Percentiles rank a stretch among this genome's conserved stretches.
Conservation (phyloP, 2,888 invertebrate genomes). For the Ametastegia equiseti region DNA sequence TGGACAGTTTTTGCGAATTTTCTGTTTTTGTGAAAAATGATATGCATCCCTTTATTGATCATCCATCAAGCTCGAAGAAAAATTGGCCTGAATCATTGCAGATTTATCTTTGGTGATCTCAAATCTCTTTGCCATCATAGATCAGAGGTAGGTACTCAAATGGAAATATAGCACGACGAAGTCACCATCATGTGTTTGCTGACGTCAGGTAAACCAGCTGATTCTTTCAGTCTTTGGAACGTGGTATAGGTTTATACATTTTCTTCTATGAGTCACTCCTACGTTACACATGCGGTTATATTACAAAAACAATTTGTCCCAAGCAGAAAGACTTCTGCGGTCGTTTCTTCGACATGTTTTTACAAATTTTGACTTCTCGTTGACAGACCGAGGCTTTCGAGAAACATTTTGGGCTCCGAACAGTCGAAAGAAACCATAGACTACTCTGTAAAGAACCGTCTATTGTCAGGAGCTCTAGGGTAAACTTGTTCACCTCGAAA, state of each 20-base stretch:
- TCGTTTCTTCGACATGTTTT: not conserved
- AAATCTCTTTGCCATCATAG: not conserved
- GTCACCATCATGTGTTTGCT: not conserved
- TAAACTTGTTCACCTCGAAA: too few species aligned
- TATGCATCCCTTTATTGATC: not conserved
- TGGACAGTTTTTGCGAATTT: not conserved
- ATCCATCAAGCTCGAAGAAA: not conserved
- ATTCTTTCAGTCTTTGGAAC: not conserved
- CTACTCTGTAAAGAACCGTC: not conserved
- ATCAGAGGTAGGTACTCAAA: not conserved
- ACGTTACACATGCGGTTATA: not conserved
- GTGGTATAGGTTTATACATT: slow-evolving; percentile 3
- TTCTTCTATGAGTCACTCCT: not conserved
- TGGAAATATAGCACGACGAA: not conserved
- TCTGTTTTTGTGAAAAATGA: not conserved
- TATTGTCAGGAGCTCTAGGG: too few species aligned
- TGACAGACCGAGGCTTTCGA: not conserved
- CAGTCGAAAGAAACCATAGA: slow-evolving; percentile 1
- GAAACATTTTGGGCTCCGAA: not conserved
- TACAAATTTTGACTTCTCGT: not conserved
- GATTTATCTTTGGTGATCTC: not conserved
- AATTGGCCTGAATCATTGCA: not conserved
- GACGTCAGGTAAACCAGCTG: not conserved
- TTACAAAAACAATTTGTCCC: not conserved
- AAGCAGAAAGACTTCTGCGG: not conserved